Evolutionary conservation across 2,113 vertebrate genomes (phyloP).

Genomic region (Bungarus multicinctus): DNA sequence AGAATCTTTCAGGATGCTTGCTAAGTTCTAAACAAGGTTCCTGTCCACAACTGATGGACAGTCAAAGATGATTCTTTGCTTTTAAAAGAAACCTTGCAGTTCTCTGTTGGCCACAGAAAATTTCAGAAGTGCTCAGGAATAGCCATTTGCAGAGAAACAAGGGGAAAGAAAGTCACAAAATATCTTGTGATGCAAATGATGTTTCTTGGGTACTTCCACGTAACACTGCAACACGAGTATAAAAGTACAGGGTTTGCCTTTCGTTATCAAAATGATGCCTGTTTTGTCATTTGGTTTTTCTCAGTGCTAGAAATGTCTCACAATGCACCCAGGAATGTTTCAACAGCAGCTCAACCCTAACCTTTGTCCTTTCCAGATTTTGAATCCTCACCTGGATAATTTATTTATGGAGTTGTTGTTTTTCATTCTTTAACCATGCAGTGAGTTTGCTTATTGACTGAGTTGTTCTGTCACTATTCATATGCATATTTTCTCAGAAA

Average conservation of each 20-base stretch:
- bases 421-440: background rate
- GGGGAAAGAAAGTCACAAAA: background rate
- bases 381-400: background rate
- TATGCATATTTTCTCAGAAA: background rate
- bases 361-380: background rate
- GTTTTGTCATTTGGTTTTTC: background rate
- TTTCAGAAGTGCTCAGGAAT: background rate
- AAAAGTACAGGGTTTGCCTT: background rate
- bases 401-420: background rate
- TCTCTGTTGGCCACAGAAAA: background rate
- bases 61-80: background rate
- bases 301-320: background rate
- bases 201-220: background rate
- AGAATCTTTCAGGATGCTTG: background rate
- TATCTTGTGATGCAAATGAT: background rate
- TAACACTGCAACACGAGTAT: background rate
- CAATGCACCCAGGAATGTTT: background rate
- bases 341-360: background rate
- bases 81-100: background rate
- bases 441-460: background rate
- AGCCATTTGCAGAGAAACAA: background rate
- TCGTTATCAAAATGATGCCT: background rate
- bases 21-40: background rate
- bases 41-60: too few relatives aligned
- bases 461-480: background rate